Base-by-base conservation (phyloP, 2,888 invertebrate genomes). In the Pyrocoelia pectoralis region DNA sequence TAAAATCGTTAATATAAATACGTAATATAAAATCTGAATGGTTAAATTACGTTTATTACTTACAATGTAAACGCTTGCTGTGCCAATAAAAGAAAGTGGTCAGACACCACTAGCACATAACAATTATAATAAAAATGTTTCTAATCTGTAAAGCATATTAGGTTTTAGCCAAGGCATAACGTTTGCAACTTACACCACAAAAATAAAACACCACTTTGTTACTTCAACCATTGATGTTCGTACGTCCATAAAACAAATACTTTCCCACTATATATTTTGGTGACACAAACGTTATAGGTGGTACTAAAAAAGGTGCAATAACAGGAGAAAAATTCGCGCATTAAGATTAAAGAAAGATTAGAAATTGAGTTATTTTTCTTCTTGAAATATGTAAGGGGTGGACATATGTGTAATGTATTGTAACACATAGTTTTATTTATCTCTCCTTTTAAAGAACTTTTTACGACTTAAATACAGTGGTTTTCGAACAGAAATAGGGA, bases 381-480 rank as follows among this genome's bases (percentile, higher is more conserved):
- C 33, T 6, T 33, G 33, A 33, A 33, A 33, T 33, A 33, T 33
- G n/a, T 33, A 8, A n/a, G 9, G 33, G 33, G 33, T 33, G 33
- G 33, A 33, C 33, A 33, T n/a, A n/a, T 33, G 24, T 33, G 33
- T 33, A 33, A 33, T 33, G 33, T 33, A 33, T 33, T 33, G 9
- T 33, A 10, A n/a, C 33, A 10, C 33, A 33, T 33, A 33, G n/a
- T 8, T n/a, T 33, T 33, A 33, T 33, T 33, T 33, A 33, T 33
- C 9, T 33, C 33, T 33, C n/a, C n/a, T 33, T n/a, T 33, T 4
- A n/a, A n/a, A 33, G 9, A 6, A 33, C 33, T 33, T 33, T 33
- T 33, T 33, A 33, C 33, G 33, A n/a, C n/a, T 33, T 33, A 33
- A 24, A 33, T 33, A 33, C 33, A 33, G 33, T 33, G 33, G 33